A percentile compares a stretch with the other conserved stretches of the same genome.
phyloP scores from a whole-genome alignment of 2,797 vertebrate species.

The Epinephelus awoara region DNA sequence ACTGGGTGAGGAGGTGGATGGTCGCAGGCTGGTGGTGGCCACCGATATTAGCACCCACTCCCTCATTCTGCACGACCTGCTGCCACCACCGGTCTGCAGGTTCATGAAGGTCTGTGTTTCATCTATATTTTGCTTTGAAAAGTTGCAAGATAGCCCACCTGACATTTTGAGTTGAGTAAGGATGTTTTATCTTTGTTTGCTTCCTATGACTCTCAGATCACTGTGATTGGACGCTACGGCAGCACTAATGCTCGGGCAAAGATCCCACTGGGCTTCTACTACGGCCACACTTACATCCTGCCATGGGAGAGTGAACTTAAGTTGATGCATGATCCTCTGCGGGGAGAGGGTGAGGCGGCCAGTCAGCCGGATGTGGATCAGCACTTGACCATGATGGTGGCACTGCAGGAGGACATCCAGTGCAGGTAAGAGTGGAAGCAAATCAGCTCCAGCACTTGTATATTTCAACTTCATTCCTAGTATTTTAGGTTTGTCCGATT shows the following conservation, averaged over 20 bases:
- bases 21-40: constrained; percentile 95
- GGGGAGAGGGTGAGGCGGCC: constrained; percentile 93
- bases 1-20: constrained; percentile 97
- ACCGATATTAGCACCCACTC: constrained; percentile 99
- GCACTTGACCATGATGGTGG: constrained; percentile 98
- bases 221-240: constrained; percentile 98
- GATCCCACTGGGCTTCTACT: constrained; percentile 98
- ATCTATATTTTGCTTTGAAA: constrained; percentile 21
- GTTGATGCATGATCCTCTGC: constrained; percentile 95
- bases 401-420: constrained; percentile 98
- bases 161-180: not conserved
- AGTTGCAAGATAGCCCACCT: not conserved
- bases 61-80: constrained; percentile 96
- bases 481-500: not conserved
- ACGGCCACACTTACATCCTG: constrained; percentile 98
- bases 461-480: not conserved
- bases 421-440: constrained; percentile 89
- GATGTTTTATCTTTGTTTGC: constrained; percentile 6
- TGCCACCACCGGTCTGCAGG: constrained; percentile 97
- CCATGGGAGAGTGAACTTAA: constrained; percentile 98
- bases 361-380: constrained; percentile 96
- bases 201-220: constrained; percentile 87
- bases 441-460: not conserved
- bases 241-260: constrained; percentile 99
- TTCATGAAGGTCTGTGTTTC: constrained; percentile 96